Evolutionary conservation across 2,888 invertebrate species (phyloP).

Genomic region (Trachelus troglodyta): DNA sequence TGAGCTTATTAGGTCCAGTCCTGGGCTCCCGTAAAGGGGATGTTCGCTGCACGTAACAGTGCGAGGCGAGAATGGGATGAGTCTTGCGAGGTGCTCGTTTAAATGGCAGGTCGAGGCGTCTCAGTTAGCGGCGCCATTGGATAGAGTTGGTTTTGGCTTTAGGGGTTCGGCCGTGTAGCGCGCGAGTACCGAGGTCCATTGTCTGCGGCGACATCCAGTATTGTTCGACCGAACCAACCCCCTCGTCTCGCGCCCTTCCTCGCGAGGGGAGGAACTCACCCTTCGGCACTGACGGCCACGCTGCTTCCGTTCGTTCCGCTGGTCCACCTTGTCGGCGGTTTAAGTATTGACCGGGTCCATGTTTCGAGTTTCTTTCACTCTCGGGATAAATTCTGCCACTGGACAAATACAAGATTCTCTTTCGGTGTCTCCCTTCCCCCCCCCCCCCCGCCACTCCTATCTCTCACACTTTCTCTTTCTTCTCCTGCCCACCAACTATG

Average conservation of each 20-base stretch:
- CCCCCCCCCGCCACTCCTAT: too few relatives aligned
- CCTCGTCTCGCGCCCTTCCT: not conserved
- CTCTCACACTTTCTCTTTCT: not conserved
- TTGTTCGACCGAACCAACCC: constrained; percentile 30
- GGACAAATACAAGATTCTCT: not conserved
- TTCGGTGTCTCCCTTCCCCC: not conserved
- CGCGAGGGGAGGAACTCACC: not conserved
- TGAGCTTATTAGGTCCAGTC: not conserved
- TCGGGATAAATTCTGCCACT: not conserved
- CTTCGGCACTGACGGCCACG: not conserved
- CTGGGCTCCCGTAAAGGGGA: not conserved
- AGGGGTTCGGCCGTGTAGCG: constrained; percentile 21
- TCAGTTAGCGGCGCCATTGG: constrained; percentile 6
- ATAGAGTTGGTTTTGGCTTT: constrained; percentile 5
- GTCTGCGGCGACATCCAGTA: constrained; percentile 38
- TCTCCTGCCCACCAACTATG: not conserved
- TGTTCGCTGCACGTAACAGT: not conserved
- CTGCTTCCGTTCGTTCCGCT: not conserved
- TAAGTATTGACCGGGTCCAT: not conserved
- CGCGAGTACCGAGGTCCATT: constrained; percentile 34
- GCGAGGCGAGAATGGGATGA: not conserved
- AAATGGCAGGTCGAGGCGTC: constrained; percentile 5
- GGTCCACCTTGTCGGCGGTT: not conserved
- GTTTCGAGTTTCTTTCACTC: not conserved
- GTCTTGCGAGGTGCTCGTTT: not conserved